Base-by-base conservation (phyloP, 2,797 vertebrate genomes). In the Hippopotamyrus pictus region DNA sequence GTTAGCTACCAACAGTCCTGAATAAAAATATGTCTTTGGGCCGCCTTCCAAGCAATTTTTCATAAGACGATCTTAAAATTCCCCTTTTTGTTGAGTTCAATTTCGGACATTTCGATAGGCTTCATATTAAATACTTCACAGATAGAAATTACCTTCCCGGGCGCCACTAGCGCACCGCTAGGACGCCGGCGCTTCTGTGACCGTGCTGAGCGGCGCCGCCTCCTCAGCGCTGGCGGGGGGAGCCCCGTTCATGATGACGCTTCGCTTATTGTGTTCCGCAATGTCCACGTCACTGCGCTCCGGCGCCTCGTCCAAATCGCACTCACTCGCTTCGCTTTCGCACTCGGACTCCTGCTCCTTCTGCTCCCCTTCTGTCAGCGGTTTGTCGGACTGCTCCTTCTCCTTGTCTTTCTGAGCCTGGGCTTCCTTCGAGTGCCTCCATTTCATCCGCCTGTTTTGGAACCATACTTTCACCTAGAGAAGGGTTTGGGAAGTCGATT, bases 401-500 rank as follows among this genome's bases (percentile, higher is more conserved):
- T 99, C 98, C 91, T 99, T 99, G 92, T 99, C 98, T 90, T 98
- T 99, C 93, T 99, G 98, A 0, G 98, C 97, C 93, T 99, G 98
- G 0, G 98, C 98, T 93, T 99, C 98, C 91, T 99, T 99, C 86
- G 98, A 99, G 92, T 99, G 98, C 88, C 98, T 95, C 98, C 98
- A 99, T 93, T 99, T 99, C 97, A 98, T 98, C 90, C 98, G 95
- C 19, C 98, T 93, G 95, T 99, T 99, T 94, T 99, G 98, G 92
- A 99, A 98, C 98, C 98, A 99, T n/a, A 99, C 98, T 89, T 99
- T 99, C 7, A 99, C 98, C 98, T 99, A 93, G 1, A 87, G 87
- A 19, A 46, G 41, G 17, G 88, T 53, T 41, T 41, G 59, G 29
- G n/a, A 33, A 87, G 62, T 57, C 33, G 50, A 14, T 57, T 89